These are phyloP conservation scores for Sepioteuthis lessoniana DNA, from an alignment of 2,888 invertebrate species.

Conservation along the genomic window DNA sequence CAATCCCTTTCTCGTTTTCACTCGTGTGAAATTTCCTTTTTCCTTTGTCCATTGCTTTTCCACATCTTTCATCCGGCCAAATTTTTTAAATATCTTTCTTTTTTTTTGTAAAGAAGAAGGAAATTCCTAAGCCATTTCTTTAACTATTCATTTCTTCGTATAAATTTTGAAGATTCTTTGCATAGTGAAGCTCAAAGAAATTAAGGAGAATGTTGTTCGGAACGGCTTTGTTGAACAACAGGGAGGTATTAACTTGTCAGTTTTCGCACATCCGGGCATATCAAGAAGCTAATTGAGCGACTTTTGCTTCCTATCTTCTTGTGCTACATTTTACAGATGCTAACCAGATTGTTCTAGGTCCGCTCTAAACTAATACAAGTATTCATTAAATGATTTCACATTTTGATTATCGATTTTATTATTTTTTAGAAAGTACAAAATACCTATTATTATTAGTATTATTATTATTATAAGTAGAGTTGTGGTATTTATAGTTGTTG, in stretches of 20 bases:
- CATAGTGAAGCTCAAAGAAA: background rate
- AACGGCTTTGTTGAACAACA: background rate
- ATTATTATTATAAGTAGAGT: no score
- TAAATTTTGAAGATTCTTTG: slow-evolving; percentile 17
- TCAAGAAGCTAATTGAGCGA: background rate
- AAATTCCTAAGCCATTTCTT: background rate
- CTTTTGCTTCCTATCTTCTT: background rate
- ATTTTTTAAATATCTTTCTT: background rate
- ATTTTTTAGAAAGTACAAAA: no score
- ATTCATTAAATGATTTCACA: no score
- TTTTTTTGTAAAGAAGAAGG: background rate
- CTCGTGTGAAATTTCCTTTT: background rate
- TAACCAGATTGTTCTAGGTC: background rate
- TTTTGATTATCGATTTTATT: no score
- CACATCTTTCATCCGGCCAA: background rate
- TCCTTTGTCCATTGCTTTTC: background rate
- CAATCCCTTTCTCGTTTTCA: background rate
- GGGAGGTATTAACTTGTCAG: background rate
- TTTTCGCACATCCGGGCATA: background rate
- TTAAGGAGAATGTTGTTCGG: background rate
- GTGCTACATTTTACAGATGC: background rate
- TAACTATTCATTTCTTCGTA: background rate
- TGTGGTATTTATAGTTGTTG: no score
- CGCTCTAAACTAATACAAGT: no score
- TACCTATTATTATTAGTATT: no score